Evolutionary conservation across 64 coral and sea anemone genomes (phyloP), one percentile per base, ranked within the genome.

Genomic region (Montipora foliosa): DNA sequence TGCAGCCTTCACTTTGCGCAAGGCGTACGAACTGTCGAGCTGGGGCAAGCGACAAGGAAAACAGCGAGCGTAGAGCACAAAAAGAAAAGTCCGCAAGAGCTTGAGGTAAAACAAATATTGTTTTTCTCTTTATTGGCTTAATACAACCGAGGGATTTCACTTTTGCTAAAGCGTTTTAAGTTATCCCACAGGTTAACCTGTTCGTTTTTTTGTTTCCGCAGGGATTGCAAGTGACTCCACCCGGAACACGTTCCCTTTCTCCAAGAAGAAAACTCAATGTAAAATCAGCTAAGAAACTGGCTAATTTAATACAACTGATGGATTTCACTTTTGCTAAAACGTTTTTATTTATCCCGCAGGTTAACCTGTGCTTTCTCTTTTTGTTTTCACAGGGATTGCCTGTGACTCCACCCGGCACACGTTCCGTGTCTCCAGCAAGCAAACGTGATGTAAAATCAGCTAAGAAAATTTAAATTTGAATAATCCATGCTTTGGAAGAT

Each of bases 1-100:
- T 99, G 95, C 22, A 99, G 98, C 48, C 51, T 99, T 25, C 94
- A 91, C n/a, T 99, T 99, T 60, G 98, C 98, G 3, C 95, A 99
- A 67, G 48, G 98, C 47, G 98, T 99, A 1, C 89, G 98, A 14
- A 95, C 95, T 1, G 98, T 99, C 3, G 98, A 99, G 61, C 90
- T 99, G 0, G 98, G 98, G 2, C 98, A 99, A 57, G 98, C 98
- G 15, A 91, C 95, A 7, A 94, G 79, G 44, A 95, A 86, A 29
- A 79, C 91, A 0, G 96, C 95, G 46, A 93, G 90, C 5, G 87
- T 90, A 49, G 94, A 92, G 12, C 29, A 91, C 76, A 75, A 94
- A 47, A 97, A 97, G 81, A 92, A 86, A 45, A 68, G 44, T 50
- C 62, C 9, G 16, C 45, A 17, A 71, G 67, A 86, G 66, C 14